These are phyloP conservation scores for Triplophysa bombifrons DNA, from an alignment of 2,797 vertebrate species.

Conservation along the genomic window DNA sequence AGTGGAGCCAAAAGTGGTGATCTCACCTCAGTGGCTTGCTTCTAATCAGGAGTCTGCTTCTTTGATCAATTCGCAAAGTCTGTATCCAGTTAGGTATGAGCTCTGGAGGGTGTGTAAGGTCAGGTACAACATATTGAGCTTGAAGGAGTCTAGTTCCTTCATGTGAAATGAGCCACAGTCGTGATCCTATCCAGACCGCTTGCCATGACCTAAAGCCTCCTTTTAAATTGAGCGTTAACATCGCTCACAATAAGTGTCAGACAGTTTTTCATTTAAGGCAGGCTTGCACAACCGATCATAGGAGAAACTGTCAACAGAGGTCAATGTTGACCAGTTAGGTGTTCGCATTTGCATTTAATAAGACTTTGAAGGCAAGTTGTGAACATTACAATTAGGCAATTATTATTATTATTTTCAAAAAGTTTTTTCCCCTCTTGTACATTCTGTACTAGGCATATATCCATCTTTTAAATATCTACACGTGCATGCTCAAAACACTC, in stretches of 20 bases:
- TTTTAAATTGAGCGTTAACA: constrained; percentile 12
- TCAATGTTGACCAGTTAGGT: neutral
- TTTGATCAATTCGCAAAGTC: constrained; percentile 40
- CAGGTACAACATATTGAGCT: constrained; percentile 1
- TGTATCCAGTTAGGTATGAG: constrained; percentile 35
- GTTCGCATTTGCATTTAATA: neutral
- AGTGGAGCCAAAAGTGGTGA: constrained; percentile 11
- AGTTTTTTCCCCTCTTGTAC: constrained; percentile 20
- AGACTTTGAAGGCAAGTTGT: neutral
- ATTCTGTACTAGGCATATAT: constrained; percentile 29
- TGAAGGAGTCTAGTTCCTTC: constrained; percentile 7
- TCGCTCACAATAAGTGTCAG: neutral
- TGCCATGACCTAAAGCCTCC: neutral
- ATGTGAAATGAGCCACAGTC: constrained; percentile 13
- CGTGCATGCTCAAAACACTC: constrained; percentile 21
- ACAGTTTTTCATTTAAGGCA: neutral
- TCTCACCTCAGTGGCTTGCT: constrained; percentile 41
- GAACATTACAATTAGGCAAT: constrained; percentile 22
- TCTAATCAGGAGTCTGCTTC: constrained; percentile 25
- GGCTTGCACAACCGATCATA: neutral
- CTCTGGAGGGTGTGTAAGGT: constrained; percentile 25
- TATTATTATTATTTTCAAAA: constrained; percentile 44
- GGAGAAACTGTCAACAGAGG: neutral
- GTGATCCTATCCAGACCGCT: neutral
- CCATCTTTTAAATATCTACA: constrained; percentile 46